These are phyloP conservation scores for Montipora sp. DNA, from an alignment of 64 coral and sea anemone species.

Conservation along the genomic window DNA sequence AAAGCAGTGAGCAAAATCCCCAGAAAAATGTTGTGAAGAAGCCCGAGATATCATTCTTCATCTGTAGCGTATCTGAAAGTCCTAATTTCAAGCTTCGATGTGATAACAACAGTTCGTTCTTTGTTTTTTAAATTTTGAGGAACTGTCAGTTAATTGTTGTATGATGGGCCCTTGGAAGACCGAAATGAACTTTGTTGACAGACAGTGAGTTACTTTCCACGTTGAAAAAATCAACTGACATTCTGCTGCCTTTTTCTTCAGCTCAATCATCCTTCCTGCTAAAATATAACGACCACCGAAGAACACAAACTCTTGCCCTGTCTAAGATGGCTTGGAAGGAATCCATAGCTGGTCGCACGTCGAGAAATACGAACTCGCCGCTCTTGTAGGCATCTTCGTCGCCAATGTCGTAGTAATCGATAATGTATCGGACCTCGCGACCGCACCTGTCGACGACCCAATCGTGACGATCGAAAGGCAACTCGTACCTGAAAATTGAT, in stretches of 20 bases:
- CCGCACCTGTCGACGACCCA: constrained; percentile 97
- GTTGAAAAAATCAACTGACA: not conserved
- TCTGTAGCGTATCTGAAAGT: no score
- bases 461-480: constrained; percentile 98
- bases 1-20: no score
- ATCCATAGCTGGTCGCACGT: constrained; percentile 93
- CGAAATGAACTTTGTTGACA: not conserved
- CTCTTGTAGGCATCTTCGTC: constrained; percentile 95
- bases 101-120: no score
- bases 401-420: constrained; percentile 98
- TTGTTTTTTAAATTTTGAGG: no score
- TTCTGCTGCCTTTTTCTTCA: not conserved
- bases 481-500: constrained; percentile 78
- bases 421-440: constrained; percentile 90
- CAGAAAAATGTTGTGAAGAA: no score
- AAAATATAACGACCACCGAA: constrained; percentile 90
- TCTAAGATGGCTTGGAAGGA: constrained; percentile 87
- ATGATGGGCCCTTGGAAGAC: not conserved
- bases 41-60: no score
- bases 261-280: constrained; percentile 74
- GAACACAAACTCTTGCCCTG: constrained; percentile 87
- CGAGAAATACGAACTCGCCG: constrained; percentile 93
- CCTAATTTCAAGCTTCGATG: no score
- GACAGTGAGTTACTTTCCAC: not conserved
- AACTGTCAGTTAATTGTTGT: not conserved